Base-by-base conservation (phyloP, 2,888 invertebrate genomes). In the Bombylius discolor region DNA sequence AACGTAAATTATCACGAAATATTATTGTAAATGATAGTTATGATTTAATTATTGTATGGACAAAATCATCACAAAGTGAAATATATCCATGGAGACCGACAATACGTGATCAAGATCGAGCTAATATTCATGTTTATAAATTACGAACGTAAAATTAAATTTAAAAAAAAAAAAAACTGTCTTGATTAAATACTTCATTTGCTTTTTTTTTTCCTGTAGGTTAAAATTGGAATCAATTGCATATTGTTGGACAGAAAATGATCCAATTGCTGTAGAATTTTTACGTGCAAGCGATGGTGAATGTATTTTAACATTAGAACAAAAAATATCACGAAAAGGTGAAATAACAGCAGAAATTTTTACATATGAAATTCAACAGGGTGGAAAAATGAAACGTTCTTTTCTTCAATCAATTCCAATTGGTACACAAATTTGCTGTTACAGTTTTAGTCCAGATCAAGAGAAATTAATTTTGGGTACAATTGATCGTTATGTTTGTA, bases 31-130 rank as follows among this genome's bases (percentile, higher is more conserved):
- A 75, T 62, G 66, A 65, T 13, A 71, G 70, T 57, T 69, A 64
- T 50, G 74, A 74, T 64, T 62, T 79, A 71, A 76, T 89, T 49
- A 77, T 90, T 33, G 83, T 92, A 48, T 95, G 94, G 93, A 92
- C 92, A 74, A 83, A 87, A 64, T 83, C 85, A 46, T 82, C 84
- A 11, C 82, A 84, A 61, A 87, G 88, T 60, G 93, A 94, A 70
- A 90, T 94, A 0, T 92, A 90, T 66, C 94, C 95, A 0, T 95
- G 95, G 95, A 87, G 89, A 67, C 95, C 95, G 13, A 79, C 88
- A 49, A 79, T 84, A 42, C 83, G 83, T 66, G 84, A 91, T 64
- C 87, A 89, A 68, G 92, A 95, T 71, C 81, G 89, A 62, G 90
- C 93, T 8, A 95, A 95, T 73, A 79, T 94, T 58, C 88, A 92